Percentiles rank a stretch among this genome's conserved stretches.
phyloP scores from a whole-genome alignment of 2,888 invertebrate genomes.

The Eupeodes luniger region DNA sequence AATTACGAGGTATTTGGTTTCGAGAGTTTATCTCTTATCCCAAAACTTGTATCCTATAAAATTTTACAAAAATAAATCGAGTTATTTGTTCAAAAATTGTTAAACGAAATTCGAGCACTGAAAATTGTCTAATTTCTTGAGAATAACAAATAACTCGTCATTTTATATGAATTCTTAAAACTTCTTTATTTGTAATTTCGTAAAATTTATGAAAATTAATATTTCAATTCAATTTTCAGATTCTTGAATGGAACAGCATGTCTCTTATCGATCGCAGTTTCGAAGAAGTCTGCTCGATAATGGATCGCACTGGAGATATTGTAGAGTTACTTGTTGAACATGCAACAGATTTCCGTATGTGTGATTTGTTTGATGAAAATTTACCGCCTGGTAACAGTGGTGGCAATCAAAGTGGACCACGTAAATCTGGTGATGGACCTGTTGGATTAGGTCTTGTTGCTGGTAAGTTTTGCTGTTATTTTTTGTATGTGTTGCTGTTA shows the following conservation, averaged over 20 bases:
- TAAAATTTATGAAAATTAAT: background rate
- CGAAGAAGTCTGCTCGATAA: slow-evolving; percentile 95
- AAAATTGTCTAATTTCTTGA: too few relatives aligned
- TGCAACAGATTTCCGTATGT: slow-evolving; percentile 89
- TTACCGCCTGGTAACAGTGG: slow-evolving; percentile 85
- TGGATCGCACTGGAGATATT: slow-evolving; percentile 93
- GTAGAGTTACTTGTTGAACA: slow-evolving; percentile 95
- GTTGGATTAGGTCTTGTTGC: slow-evolving; percentile 83
- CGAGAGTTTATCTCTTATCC: too few relatives aligned
- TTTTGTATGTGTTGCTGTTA: slow-evolving; percentile 10
- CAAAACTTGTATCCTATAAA: too few relatives aligned
- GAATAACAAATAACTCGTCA: too few relatives aligned
- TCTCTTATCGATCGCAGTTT: slow-evolving; percentile 95
- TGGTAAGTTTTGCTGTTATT: slow-evolving; percentile 80
- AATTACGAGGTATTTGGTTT: too few relatives aligned
- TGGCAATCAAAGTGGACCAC: slow-evolving; percentile 82
- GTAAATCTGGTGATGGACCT: slow-evolving; percentile 84
- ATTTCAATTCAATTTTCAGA: slow-evolving; percentile 84
- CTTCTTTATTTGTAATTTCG: too few relatives aligned
- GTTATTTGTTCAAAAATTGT: too few relatives aligned
- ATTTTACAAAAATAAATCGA: too few relatives aligned
- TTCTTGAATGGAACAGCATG: slow-evolving; percentile 96
- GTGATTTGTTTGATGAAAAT: slow-evolving; percentile 89
- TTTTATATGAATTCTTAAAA: too few relatives aligned
- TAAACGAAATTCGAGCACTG: too few relatives aligned